Percentiles rank a stretch among this genome's conserved stretches.
These are phyloP conservation scores for Troides helena DNA, from an alignment of 2,888 invertebrate species.

Conservation along the genomic window DNA sequence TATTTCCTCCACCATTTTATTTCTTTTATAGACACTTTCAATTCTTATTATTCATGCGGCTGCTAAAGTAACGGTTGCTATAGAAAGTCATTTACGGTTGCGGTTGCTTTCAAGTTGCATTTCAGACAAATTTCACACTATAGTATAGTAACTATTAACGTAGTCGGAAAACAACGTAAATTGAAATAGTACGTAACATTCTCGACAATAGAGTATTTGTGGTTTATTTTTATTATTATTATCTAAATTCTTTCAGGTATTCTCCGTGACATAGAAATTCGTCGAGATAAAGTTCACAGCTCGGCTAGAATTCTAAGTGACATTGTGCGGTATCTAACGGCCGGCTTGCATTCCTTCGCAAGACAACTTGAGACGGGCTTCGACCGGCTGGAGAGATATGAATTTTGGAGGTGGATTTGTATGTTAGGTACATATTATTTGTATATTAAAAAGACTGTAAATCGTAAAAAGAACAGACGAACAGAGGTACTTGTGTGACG, in stretches of 20 bases:
- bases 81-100: too few species aligned
- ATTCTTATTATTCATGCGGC: too few species aligned
- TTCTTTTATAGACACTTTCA: too few species aligned
- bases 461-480: neutral
- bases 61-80: too few species aligned
- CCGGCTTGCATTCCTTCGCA: constrained; percentile 61
- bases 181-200: neutral
- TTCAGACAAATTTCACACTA: too few species aligned
- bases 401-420: constrained; percentile 83
- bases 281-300: constrained; percentile 78
- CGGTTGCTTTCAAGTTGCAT: too few species aligned
- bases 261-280: constrained; percentile 78
- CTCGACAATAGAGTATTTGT: neutral
- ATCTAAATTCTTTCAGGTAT: constrained; percentile 69
- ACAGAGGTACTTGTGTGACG: neutral
- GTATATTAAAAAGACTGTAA: neutral
- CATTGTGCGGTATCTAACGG: constrained; percentile 78
- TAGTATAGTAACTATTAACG: too few species aligned
- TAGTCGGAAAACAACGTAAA: too few species aligned
- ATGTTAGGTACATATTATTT: constrained; percentile 74
- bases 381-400: constrained; percentile 77
- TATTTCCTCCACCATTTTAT: too few species aligned
- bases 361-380: constrained; percentile 64
- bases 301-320: constrained; percentile 81
- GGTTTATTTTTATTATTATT: neutral